phyloP scores from a whole-genome alignment of 1,140 invertebrate species.

The Agrypnia vestita region DNA sequence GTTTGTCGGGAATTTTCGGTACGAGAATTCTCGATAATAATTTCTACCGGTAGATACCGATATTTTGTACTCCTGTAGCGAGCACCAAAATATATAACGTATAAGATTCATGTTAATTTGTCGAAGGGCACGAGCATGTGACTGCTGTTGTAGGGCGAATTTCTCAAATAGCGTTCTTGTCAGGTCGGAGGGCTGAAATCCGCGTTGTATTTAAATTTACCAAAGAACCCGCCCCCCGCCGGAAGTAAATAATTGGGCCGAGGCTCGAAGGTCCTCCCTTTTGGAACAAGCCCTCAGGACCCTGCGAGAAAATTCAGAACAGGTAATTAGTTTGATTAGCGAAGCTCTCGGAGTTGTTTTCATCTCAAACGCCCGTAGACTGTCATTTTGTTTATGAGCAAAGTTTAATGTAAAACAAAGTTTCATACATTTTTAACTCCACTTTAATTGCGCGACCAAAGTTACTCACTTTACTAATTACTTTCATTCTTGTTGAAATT shows the following conservation, averaged over 20 bases:
- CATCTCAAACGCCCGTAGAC: conserved; percentile 8
- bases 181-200: not conserved
- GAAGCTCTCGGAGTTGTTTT: not conserved
- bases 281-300: not conserved
- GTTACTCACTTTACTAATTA: not conserved
- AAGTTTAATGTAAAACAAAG: not conserved
- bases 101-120: too few species aligned
- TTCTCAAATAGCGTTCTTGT: too few species aligned
- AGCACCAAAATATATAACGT: too few species aligned
- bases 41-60: too few species aligned
- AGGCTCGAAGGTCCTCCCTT: not conserved
- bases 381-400: not conserved
- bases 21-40: too few species aligned
- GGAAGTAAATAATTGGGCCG: not conserved
- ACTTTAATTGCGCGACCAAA: not conserved
- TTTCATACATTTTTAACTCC: too few species aligned
- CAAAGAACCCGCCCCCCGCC: not conserved
- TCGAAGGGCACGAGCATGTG: too few species aligned
- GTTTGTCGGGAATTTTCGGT: too few species aligned
- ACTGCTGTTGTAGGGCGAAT: too few species aligned
- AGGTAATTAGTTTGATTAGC: conserved; percentile 38
- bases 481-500: too few species aligned
- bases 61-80: too few species aligned
- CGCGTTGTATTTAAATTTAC: not conserved
- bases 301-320: not conserved